Evolutionary conservation across 2,113 vertebrate species (phyloP).

Genomic region (Tamias sibiricus): DNA sequence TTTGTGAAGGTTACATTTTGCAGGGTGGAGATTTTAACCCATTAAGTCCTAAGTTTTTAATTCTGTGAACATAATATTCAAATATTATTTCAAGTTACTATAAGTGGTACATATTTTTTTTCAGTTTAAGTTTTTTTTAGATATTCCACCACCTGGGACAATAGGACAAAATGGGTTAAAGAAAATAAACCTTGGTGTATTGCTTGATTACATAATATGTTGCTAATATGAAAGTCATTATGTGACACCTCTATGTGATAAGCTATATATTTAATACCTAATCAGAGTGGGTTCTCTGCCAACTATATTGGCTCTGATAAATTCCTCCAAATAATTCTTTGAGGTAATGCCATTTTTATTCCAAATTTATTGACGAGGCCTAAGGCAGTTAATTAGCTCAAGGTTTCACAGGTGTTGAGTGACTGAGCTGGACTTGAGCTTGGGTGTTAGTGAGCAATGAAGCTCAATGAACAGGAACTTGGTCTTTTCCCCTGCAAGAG

Average conservation of each 20-base stretch:
- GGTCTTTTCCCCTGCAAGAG: background rate
- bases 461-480: background rate
- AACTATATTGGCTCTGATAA: background rate
- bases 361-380: background rate
- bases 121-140: too few relatives aligned
- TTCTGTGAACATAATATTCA: too few relatives aligned
- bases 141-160: too few relatives aligned
- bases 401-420: background rate
- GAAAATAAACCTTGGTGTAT: background rate
- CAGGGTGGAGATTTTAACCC: conserved; percentile 42
- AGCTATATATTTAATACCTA: background rate
- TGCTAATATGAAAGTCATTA: background rate
- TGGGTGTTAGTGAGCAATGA: background rate
- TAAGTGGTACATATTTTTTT: too few relatives aligned
- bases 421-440: background rate
- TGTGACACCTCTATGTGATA: background rate
- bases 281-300: background rate
- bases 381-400: background rate
- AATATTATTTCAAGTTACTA: too few relatives aligned
- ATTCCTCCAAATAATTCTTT: background rate
- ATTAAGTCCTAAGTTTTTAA: too few relatives aligned
- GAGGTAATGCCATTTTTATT: background rate
- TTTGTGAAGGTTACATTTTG: conserved; percentile 54
- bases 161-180: background rate
- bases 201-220: background rate